Conservation (phyloP, 2,888 invertebrate species). For the Macrophya alboannulata region DNA sequence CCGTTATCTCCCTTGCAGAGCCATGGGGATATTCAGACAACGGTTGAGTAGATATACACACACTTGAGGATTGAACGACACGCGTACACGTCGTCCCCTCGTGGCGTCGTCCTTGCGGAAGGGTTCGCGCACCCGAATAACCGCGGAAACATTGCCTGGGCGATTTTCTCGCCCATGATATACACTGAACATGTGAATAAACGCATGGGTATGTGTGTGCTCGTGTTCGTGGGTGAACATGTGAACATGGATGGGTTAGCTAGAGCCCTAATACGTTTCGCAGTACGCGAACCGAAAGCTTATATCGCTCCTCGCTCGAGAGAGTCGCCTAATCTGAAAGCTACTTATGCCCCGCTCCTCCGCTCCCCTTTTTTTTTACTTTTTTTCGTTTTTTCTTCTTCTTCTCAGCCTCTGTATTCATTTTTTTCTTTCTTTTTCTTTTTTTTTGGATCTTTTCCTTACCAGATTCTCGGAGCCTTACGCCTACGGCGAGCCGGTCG, state of each 20-base stretch:
- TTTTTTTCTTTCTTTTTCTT: not conserved
- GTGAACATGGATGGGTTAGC: not conserved
- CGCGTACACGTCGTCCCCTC: not conserved
- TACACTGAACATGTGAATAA: not conserved
- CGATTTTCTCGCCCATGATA: constrained; percentile 20
- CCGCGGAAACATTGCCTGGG: not conserved
- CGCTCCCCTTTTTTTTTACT: not conserved
- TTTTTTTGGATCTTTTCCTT: not conserved
- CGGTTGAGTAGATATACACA: not conserved
- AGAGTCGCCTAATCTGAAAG: constrained; percentile 36
- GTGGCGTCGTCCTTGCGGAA: constrained; percentile 28
- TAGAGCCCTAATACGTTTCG: constrained; percentile 18
- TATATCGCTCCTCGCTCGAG: constrained; percentile 26
- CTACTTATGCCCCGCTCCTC: constrained; percentile 19
- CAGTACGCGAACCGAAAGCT: constrained; percentile 29
- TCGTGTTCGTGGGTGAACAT: not conserved
- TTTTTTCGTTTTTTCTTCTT: not conserved
- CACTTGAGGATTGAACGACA: constrained; percentile 8
- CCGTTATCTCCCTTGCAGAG: not conserved
- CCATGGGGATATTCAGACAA: not conserved
- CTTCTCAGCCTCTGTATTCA: not conserved
- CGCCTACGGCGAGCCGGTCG: constrained; percentile 10
- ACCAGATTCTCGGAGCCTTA: not conserved
- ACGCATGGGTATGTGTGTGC: not conserved
- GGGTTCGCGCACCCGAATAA: constrained; percentile 14